Conservation (phyloP, 2,888 invertebrate genomes). For the Hylaea fasciaria region DNA sequence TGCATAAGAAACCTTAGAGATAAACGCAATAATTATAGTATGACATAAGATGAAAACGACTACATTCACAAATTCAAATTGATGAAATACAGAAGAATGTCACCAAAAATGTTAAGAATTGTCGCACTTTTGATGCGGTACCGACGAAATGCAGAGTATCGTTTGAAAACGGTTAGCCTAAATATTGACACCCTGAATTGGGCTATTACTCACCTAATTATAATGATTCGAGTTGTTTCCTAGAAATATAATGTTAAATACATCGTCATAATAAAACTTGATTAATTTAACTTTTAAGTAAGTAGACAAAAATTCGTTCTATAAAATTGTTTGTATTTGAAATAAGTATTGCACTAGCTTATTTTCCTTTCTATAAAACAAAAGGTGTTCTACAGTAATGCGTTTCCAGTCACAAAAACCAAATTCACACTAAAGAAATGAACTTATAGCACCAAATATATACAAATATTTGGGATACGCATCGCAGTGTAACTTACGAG, state of each 20-base stretch:
- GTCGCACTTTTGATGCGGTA: no score
- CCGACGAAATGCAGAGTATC: no score
- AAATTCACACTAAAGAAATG: slow-evolving; percentile 8
- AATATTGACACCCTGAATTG: slow-evolving; percentile 23
- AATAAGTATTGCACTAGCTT: slow-evolving; percentile 19
- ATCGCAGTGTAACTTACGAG: slow-evolving; percentile 10
- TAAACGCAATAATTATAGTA: no score
- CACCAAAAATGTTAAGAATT: no score
- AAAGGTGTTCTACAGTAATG: neutral
- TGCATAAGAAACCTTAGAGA: slow-evolving; percentile 4
- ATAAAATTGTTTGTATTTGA: neutral
- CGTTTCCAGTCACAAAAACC: neutral
- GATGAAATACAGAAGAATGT: no score
- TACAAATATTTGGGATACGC: slow-evolving; percentile 28
- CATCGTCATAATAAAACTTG: neutral
- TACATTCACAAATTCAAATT: no score
- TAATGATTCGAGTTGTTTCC: slow-evolving; percentile 12
- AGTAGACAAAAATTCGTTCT: slow-evolving; percentile 17
- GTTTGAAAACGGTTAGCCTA: neutral
- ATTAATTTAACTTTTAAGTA: neutral
- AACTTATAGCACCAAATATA: slow-evolving; percentile 27
- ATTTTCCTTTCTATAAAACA: neutral
- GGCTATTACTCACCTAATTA: slow-evolving; percentile 18
- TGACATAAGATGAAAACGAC: no score
- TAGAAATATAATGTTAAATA: neutral